phyloP scores from a whole-genome alignment of 2,113 vertebrate species.

The Pithys albifrons region DNA sequence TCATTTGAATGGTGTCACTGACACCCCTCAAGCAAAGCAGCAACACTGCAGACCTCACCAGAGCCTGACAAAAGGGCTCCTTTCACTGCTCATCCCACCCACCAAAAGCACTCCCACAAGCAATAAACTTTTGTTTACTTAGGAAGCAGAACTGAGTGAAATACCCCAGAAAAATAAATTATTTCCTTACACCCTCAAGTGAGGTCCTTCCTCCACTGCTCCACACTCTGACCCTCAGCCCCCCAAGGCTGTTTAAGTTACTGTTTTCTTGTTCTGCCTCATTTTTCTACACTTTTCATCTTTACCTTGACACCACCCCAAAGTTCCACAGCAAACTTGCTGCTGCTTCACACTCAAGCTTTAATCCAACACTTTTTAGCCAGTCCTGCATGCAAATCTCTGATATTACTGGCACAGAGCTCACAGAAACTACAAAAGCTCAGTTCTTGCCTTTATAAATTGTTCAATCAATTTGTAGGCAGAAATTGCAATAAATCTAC shows the following conservation, averaged over 20 bases:
- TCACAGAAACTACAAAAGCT: not conserved
- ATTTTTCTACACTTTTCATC: not conserved
- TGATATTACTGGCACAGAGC: fast-evolving
- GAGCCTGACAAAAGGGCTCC: not conserved
- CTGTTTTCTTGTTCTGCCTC: not conserved
- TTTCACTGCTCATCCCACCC: not conserved
- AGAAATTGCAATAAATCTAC: not conserved
- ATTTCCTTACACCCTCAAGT: not conserved
- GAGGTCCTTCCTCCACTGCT: not conserved
- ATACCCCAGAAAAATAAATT: not conserved
- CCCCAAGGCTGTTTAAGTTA: not conserved
- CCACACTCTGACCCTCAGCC: not conserved
- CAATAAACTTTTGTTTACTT: not conserved
- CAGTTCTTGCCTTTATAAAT: not conserved
- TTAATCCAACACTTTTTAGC: not conserved
- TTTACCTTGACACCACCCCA: not conserved
- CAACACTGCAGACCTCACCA: not conserved
- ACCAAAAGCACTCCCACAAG: not conserved
- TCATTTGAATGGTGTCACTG: not conserved
- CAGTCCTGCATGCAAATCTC: not conserved
- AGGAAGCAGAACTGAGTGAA: fast-evolving
- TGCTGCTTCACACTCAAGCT: not conserved
- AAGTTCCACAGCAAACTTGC: not conserved
- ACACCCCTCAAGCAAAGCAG: not conserved
- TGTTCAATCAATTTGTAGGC: not conserved